Base-by-base conservation (phyloP, 1,140 invertebrate genomes). In the Macrosteles quadrilineatus region DNA sequence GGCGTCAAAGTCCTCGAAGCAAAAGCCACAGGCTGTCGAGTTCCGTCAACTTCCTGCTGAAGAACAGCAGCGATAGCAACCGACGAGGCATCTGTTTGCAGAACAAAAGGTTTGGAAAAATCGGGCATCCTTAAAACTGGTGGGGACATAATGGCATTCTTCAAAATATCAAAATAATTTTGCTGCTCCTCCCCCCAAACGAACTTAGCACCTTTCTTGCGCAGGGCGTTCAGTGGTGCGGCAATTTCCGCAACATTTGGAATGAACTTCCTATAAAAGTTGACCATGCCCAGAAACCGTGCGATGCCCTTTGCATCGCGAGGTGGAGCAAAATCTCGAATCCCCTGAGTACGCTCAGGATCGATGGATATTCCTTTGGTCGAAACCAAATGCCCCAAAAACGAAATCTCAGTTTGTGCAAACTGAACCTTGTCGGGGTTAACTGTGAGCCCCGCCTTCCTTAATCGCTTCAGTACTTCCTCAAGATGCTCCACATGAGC, bases 41-140 rank as follows among this genome's bases (percentile, higher is more conserved):
- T 21, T 9, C 57, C 57, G 21, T 59, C 57, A 3, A 59, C 57
- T 1, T 59, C 9, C 57, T 59, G 57, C n/a, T n/a, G n/a, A 23
- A 59, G 21, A 17, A 59, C 57, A 59, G 57, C 57, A 21, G 57
- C 57, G 17, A 59, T 25, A 17, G 57, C 57, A 29, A 31, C 30
- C 3, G 9, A 9, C 4, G 25, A 29, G 1, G 57, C 57, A 25
- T 25, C 32, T 14, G 32, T 6, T 36, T 36, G 32, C 14, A 36
- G 32, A 14, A 36, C 32, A 36, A 36, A 36, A 14, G 4, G 4
- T 36, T 36, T 36, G 14, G 4, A 6, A 36, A 36, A 36, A 14
- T 36, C 32, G 32, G 32, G 32, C 32, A 36, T 36, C 4, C 14
- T 4, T 36, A 36, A 14, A 4, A 36, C 32, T 14, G 32, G 32